Percentiles rank a stretch among this genome's conserved stretches.
Conservation (phyloP, 2,113 vertebrate genomes). For the Macquaria australasica region DNA sequence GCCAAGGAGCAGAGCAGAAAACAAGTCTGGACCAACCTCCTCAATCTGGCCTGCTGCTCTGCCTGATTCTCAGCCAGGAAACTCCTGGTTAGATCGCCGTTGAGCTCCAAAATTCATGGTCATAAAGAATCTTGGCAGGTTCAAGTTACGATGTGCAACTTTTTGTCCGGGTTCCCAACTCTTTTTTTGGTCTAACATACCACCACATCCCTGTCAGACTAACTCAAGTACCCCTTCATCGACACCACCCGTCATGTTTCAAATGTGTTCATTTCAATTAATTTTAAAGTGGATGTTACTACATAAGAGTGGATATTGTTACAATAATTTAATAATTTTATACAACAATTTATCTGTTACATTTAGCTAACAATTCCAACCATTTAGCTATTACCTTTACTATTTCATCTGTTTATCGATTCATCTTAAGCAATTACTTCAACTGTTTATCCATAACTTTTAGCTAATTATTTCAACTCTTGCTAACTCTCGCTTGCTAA, state of each 20-base stretch:
- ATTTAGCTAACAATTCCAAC: background rate
- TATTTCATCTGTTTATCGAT: background rate
- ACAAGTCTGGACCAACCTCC: slow-evolving; percentile 65
- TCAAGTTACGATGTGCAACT: background rate
- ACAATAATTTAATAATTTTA: too few species aligned
- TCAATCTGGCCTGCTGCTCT: slow-evolving; percentile 54
- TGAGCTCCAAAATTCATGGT: slow-evolving; percentile 26
- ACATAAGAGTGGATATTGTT: background rate
- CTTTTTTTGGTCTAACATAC: too few species aligned
- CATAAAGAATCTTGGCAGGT: slow-evolving; percentile 1
- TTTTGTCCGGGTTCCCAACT: background rate
- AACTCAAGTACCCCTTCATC: background rate
- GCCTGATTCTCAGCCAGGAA: slow-evolving; percentile 49
- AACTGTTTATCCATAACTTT: background rate
- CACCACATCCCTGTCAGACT: background rate
- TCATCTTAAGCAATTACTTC: background rate
- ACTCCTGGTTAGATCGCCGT: slow-evolving; percentile 13
- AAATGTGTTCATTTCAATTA: background rate
- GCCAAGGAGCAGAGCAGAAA: slow-evolving; percentile 68
- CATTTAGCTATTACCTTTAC: background rate
- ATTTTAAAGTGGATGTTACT: background rate
- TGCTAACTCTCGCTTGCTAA: background rate
- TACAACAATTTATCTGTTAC: too few species aligned
- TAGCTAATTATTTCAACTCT: background rate
- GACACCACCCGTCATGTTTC: background rate